Base-by-base conservation (phyloP, 2,113 vertebrate genomes). In the Tenrec ecaudatus region DNA sequence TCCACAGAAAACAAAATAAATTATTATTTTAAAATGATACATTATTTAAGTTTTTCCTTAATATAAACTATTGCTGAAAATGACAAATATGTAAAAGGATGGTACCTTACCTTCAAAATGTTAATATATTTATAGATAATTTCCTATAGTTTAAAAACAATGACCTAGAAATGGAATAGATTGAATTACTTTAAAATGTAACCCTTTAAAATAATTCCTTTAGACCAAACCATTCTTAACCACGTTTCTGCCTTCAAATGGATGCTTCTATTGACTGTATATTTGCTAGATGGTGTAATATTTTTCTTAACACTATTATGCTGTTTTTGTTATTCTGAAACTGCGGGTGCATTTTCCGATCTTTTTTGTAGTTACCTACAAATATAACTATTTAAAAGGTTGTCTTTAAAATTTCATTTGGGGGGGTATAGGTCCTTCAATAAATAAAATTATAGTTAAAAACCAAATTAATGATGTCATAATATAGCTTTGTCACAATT, bases 111-210 rank as follows among this genome's bases (percentile, higher is more conserved):
- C 6, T 36, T 79, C 4, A 89, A 73, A 94, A 3, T 47, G 62
- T 8, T 69, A 33, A 78, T 64, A 82, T 85, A 89, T 31, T 92
- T 92, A 87, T 16, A 80, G 31, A 87, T 16, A 80, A 27, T 69
- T 89, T 92, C 9, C 82, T 38, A 58, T 29, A n/a, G 12, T 68
- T 79, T 29, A 62, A 82, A 66, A 94, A 33, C 33, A 86, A 91
- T n/a, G 73, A 94, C 80, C 91, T 92, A 68, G 91, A 95, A 57
- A 91, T 60, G 27, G 91, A 82, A 95, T 88, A 88, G 58, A 77
- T 2, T 60, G 31, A 89, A 87, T 29, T 79, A 27, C 1, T 76
- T 89, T 81, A 66, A 94, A 95, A 68, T 29, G 88, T 8, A 69
- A 6, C 4, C 62, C 84, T 53, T 14, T 53, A 53, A 53, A 53